These are phyloP conservation scores for Telenomus remus DNA, from an alignment of 1,140 invertebrate species.

Conservation along the genomic window DNA sequence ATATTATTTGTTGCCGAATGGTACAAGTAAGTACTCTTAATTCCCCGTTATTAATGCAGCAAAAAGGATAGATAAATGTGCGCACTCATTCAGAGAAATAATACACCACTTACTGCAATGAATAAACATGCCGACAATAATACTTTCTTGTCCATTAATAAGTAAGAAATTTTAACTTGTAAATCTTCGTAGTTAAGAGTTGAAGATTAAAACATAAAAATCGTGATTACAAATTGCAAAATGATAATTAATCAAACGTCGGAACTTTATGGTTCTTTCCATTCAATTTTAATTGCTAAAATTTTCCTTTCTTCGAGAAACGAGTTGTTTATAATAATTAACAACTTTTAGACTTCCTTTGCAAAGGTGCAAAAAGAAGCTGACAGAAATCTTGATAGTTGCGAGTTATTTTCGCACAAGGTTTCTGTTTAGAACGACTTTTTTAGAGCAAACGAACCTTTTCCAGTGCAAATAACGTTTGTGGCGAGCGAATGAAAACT, in stretches of 20 bases:
- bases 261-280: too few relatives aligned
- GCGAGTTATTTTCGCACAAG: not conserved
- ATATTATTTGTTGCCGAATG: not conserved
- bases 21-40: not conserved
- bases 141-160: conserved; percentile 32
- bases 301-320: too few relatives aligned
- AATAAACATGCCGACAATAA: conserved; percentile 24
- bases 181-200: too few relatives aligned
- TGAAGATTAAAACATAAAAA: not conserved
- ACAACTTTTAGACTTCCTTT: too few relatives aligned
- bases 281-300: too few relatives aligned
- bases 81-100: conserved; percentile 25
- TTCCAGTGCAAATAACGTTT: conserved; percentile 92
- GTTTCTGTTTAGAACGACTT: conserved; percentile 24
- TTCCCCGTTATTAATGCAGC: conserved; percentile 6
- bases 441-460: conserved; percentile 73
- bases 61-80: conserved; percentile 14
- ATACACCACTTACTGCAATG: conserved; percentile 12
- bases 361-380: too few relatives aligned
- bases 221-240: too few relatives aligned
- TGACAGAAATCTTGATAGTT: too few relatives aligned
- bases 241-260: too few relatives aligned
- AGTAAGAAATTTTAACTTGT: too few relatives aligned
- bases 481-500: conserved; percentile 93
- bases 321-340: too few relatives aligned